Evolutionary conservation across 2,113 vertebrate genomes (phyloP), one percentile per base, ranked within the genome.

Genomic region (Rutilus rutilus): DNA sequence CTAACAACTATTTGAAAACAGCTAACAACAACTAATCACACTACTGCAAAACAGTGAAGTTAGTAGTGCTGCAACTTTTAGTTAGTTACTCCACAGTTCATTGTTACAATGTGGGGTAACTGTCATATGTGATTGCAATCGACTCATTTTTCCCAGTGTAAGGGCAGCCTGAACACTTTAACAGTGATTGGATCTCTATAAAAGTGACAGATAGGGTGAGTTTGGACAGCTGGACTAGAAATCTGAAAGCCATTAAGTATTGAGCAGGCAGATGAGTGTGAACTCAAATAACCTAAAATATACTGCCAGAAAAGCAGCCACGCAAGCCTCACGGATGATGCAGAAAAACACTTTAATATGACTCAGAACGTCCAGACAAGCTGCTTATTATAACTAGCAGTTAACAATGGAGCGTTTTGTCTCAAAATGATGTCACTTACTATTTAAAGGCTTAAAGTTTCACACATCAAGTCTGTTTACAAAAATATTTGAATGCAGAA

Each of bases 221-320:
- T 87, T 73, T 85, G 83, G 82, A 88, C 87, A 88, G 85, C 82
- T 83, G 83, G 78, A 25, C n/a, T 80, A 2, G 36, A 85, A 75
- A 83, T 75, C 64, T 84, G 85, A 86, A 89, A 89, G 59, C 82
- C 60, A 86, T 87, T 62, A 88, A 85, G 36, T 71, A 82, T n/a
- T 67, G 64, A 78, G 54, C 42, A 76, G 25, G 25, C 39, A 62
- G 27, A 54, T 45, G 64, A 77, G 78, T 17, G 25, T 82, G 27
- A 85, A 82, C 27, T 74, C 30, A 77, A 87, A 85, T 23, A 83
- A 84, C 57, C 71, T 75, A 12, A 79, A 84, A 45, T 30, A 75
- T 42, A 30, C 85, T 77, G 50, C 62, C 86, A 71, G 12, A 45
- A 71, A 27, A 84, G 23, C 42, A 80, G 82, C 27, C 50, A 77